Evolutionary conservation across 30 jellyfish, hydroid and myxozoan species (phyloP).

Genomic region (Aurelia sp.): DNA sequence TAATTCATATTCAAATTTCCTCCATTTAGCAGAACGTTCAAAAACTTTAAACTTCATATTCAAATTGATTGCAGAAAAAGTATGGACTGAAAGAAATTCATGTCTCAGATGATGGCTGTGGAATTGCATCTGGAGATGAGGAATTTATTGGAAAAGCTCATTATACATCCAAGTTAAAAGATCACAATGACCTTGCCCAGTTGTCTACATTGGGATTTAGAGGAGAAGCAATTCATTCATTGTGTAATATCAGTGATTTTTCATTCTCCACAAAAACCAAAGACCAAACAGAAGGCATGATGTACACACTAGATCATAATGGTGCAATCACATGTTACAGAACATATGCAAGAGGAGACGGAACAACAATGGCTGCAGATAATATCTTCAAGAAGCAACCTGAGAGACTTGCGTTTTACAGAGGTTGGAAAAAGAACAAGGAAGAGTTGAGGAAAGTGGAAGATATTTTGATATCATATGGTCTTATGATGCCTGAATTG

Average conservation of each 20-base stretch:
- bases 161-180: conserved; percentile 70
- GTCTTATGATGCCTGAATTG: conserved; percentile 61
- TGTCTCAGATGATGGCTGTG: conserved; percentile 83
- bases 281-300: conserved; percentile 42
- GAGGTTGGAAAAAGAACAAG: conserved; percentile 19
- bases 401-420: conserved; percentile 59
- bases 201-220: conserved; percentile 80
- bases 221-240: conserved; percentile 91
- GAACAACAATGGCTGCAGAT: conserved; percentile 58
- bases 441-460: conserved; percentile 72
- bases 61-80: conserved; percentile 49
- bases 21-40: too few relatives aligned
- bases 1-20: background rate
- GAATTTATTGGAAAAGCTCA: conserved; percentile 78
- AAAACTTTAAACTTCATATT: too few relatives aligned
- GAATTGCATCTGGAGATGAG: conserved; percentile 68
- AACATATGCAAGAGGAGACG: conserved; percentile 60
- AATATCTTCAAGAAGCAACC: conserved; percentile 70
- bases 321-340: conserved; percentile 43
- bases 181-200: conserved; percentile 30
- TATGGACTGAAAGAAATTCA: conserved; percentile 76
- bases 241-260: conserved; percentile 63
- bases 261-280: conserved; percentile 67
- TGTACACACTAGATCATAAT: conserved; percentile 37
- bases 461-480: conserved; percentile 68